Evolutionary conservation across 2,888 invertebrate species (phyloP).

Genomic region (Molanna angustata): DNA sequence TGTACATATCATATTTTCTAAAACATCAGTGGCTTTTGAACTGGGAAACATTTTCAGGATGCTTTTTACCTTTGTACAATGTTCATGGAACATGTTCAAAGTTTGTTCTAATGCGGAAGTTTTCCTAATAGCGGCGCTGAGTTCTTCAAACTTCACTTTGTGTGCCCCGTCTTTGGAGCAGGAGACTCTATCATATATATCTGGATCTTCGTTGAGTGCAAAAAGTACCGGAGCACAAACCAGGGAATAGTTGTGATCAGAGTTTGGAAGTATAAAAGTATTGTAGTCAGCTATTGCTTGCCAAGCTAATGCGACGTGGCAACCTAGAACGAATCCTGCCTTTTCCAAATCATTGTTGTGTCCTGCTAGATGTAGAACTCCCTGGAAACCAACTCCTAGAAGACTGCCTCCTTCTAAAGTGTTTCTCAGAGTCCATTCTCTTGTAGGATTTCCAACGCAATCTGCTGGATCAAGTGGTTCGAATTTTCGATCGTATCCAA

Average conservation of each 20-base stretch:
- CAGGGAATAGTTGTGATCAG: conserved; percentile 56
- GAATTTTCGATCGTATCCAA: conserved; percentile 21
- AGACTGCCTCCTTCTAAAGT: conserved; percentile 65
- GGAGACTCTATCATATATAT: conserved; percentile 51
- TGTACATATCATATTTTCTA: conserved; percentile 24
- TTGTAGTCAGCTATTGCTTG: conserved; percentile 19
- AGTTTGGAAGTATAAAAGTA: conserved; percentile 4
- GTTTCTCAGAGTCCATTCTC: conserved; percentile 72
- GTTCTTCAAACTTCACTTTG: conserved; percentile 12
- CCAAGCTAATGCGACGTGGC: conserved; percentile 64
- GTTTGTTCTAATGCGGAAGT: conserved; percentile 27
- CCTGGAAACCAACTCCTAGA: conserved; percentile 75
- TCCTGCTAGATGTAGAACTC: conserved; percentile 72
- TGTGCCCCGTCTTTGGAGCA: conserved; percentile 5
- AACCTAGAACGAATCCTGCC: conserved; percentile 74
- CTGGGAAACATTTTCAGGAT: conserved; percentile 23
- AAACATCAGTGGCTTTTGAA: conserved; percentile 22
- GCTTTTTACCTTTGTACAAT: conserved; percentile 22
- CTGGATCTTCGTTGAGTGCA: conserved; percentile 70
- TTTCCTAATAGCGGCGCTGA: conserved; percentile 15
- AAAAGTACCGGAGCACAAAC: conserved; percentile 83
- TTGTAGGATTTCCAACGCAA: conserved; percentile 55
- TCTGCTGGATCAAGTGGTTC: conserved; percentile 41
- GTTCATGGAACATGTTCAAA: conserved; percentile 20
- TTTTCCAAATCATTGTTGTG: conserved; percentile 64